Base-by-base conservation (phyloP, 1,140 invertebrate genomes). In the Caerostris darwini region DNA sequence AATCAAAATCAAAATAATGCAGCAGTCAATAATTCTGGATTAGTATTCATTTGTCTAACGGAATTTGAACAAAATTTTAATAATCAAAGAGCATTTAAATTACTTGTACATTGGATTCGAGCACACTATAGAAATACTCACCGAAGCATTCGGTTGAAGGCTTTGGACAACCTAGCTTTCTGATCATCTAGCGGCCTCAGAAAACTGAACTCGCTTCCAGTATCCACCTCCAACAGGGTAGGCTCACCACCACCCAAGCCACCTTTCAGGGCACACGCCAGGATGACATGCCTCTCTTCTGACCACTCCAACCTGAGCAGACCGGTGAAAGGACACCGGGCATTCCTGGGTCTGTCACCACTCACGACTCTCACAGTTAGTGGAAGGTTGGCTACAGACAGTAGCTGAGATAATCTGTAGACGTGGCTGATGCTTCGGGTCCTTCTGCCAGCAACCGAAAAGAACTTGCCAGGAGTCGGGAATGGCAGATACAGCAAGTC, bases 361-460 rank as follows among this genome's bases (percentile, higher is more conserved):
- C 77, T 94, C 17, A 94, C 94, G 5, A 95, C 81, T 54, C 94
- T 81, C 53, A 94, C 94, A 5, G 90, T 92, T 34, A 93, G 69
- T 2, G 94, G 94, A 5, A 95, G 61, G 64, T 69, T 87, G 56
- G 93, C 92, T 12, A 93, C 64, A 7, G 81, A 56, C 17, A 95
- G 83, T 12, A 95, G 54, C n/a, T 94, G 90, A 17, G 85, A 90
- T 14, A 95, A 53, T 58, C 71, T 61, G 64, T 94, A 95, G 8
- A 95, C 90, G 34, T 95, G 94, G 88, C 93, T 94, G n/a, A 94
- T 71, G 64, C 93, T 94, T 3, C 93, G 71, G 5, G 93, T 94
- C 50, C 81, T 53, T 3, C 93, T 17, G 3, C 93, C 93, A 57
- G 93, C 93, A 7, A 94, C 93, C 4, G 93, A 94, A 19, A 94